Conservation (phyloP, 1,140 invertebrate genomes). For the Drosophila auraria region DNA sequence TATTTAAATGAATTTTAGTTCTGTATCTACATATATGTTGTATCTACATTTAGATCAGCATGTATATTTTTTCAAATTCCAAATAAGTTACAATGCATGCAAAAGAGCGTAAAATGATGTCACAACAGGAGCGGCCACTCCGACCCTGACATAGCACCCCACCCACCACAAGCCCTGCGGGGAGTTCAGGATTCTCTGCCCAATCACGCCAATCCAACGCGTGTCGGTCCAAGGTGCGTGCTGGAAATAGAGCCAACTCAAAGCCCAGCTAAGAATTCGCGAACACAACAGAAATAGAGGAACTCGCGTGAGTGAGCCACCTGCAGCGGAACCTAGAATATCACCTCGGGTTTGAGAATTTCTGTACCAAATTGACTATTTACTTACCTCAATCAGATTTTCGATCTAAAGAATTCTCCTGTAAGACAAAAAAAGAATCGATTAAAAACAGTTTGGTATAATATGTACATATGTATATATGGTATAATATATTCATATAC, state of each 20-base stretch:
- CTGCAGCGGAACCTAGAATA: not conserved
- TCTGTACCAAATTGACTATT: too few species aligned
- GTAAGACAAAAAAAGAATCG: too few species aligned
- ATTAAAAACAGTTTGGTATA: too few species aligned
- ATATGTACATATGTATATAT: too few species aligned
- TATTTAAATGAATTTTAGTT: too few species aligned
- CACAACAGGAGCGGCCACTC: constrained; percentile 19
- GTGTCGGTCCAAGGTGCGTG: constrained; percentile 12
- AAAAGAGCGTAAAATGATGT: constrained; percentile 18
- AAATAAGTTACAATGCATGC: not conserved
- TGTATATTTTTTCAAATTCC: not conserved
- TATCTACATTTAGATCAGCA: too few species aligned
- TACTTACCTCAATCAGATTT: not conserved
- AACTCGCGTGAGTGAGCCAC: not conserved
- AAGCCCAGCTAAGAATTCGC: not conserved
- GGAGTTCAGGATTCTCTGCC: constrained; percentile 3
- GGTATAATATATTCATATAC: too few species aligned
- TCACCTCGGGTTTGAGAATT: not conserved
- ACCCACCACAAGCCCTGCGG: not conserved
- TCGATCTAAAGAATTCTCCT: not conserved
- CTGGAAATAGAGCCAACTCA: constrained; percentile 5
- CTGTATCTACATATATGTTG: too few species aligned
- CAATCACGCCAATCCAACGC: not conserved
- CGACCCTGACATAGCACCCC: not conserved
- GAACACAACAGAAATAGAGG: not conserved